These are phyloP conservation scores for Dicentrarchus labrax DNA, from an alignment of 2,113 vertebrate genomes.

Conservation along the genomic window DNA sequence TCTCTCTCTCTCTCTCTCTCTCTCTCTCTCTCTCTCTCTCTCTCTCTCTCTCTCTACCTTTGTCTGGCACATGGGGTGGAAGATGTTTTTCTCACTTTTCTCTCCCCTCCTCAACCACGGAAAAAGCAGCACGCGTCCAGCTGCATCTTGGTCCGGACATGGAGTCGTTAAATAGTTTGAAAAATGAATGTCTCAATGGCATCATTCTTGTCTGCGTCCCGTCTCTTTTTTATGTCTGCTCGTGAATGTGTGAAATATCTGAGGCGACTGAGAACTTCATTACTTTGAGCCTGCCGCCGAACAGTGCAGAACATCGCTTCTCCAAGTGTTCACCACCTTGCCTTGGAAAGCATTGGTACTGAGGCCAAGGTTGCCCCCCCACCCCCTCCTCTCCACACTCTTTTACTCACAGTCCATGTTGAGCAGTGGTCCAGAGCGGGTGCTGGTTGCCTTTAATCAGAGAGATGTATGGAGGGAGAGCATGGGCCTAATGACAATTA, in stretches of 20 bases:
- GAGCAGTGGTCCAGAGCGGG: slow-evolving; percentile 7
- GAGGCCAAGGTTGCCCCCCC: slow-evolving; percentile 15
- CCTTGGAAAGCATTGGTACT: slow-evolving; percentile 27
- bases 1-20: slow-evolving; percentile 20
- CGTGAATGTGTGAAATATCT: slow-evolving; percentile 77
- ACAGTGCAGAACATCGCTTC: slow-evolving; percentile 49
- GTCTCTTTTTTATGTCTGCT: slow-evolving; percentile 71
- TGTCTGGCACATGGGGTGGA: slow-evolving; percentile 66
- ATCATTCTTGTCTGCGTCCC: slow-evolving; percentile 74
- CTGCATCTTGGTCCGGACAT: slow-evolving; percentile 65
- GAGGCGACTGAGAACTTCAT: slow-evolving; percentile 79
- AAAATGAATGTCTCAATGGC: slow-evolving; percentile 77
- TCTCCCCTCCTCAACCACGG: slow-evolving; percentile 35
- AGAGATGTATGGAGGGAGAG: slow-evolving; percentile 56
- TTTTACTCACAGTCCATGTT: not conserved
- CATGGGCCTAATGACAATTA: slow-evolving; percentile 62
- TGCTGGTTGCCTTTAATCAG: slow-evolving; percentile 68
- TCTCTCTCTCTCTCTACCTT: slow-evolving; percentile 25
- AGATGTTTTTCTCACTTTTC: slow-evolving; percentile 72
- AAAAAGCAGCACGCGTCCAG: slow-evolving; percentile 76
- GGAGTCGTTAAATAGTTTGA: slow-evolving; percentile 76
- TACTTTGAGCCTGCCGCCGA: slow-evolving; percentile 50
- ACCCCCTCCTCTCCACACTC: too few relatives aligned
- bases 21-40: slow-evolving; percentile 15
- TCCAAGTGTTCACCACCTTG: slow-evolving; percentile 18